phyloP scores from a whole-genome alignment of 2,797 vertebrate species.

The Lithobates sylvaticus region DNA sequence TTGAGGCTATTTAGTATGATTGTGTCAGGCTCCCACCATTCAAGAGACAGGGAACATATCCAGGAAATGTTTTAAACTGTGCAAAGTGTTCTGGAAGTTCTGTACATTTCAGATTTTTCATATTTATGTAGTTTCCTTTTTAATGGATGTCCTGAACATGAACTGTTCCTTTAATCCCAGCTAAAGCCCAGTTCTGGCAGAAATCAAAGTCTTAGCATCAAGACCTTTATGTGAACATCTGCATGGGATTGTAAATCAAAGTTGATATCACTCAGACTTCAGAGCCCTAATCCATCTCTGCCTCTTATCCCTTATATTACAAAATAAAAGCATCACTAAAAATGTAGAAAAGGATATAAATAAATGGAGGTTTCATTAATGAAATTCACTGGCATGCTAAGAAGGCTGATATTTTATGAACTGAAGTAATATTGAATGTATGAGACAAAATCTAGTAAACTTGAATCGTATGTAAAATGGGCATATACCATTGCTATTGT shows the following conservation, averaged over 20 bases:
- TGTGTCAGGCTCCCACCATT: neutral
- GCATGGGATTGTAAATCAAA: conserved; percentile 46
- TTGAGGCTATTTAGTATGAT: too few relatives aligned
- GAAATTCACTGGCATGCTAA: neutral
- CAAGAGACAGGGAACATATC: neutral
- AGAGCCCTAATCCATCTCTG: conserved; percentile 15
- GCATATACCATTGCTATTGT: too few relatives aligned
- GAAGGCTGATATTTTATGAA: neutral
- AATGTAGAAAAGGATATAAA: neutral
- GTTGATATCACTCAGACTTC: conserved; percentile 22
- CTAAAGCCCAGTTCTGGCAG: conserved; percentile 44
- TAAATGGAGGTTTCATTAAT: neutral
- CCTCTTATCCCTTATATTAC: neutral
- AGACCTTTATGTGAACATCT: conserved; percentile 30
- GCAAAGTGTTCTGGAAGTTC: neutral
- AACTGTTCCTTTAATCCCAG: conserved; percentile 33
- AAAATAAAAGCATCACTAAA: conserved; percentile 7
- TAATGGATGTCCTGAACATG: conserved; percentile 33
- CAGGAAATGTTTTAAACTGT: neutral
- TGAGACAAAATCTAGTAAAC: too few relatives aligned
- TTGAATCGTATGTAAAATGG: too few relatives aligned
- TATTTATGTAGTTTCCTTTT: conserved; percentile 3
- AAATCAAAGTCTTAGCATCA: neutral
- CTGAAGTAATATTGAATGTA: neutral
- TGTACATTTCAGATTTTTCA: neutral